These are phyloP conservation scores for Oophaga sylvatica DNA, from an alignment of 2,797 vertebrate species.

Conservation along the genomic window DNA sequence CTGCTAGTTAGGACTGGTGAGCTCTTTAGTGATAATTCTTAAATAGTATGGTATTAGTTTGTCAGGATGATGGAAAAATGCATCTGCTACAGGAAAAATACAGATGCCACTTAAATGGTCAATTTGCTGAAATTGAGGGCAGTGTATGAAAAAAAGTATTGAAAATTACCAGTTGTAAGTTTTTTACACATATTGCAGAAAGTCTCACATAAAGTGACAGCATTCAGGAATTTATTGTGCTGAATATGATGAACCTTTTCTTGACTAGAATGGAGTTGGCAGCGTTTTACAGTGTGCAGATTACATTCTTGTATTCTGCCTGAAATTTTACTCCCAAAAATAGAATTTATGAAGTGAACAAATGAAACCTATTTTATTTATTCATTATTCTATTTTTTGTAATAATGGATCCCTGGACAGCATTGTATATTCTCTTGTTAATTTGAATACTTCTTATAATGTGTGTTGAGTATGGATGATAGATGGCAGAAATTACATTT, in stretches of 20 bases:
- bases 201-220: background rate
- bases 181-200: constrained; percentile 12
- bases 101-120: background rate
- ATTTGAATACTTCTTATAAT: too few relatives aligned
- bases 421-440: too few relatives aligned
- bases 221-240: background rate
- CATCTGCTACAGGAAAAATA: background rate
- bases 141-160: background rate
- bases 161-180: background rate
- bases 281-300: background rate
- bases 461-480: too few relatives aligned
- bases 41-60: background rate
- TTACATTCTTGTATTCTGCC: background rate
- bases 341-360: background rate
- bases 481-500: too few relatives aligned
- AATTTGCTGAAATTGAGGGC: constrained; percentile 27
- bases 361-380: background rate
- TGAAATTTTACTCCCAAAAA: background rate
- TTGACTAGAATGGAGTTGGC: background rate
- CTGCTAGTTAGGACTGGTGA: background rate
- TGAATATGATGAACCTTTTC: background rate
- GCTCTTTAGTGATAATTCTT: background rate
- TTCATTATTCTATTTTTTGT: background rate
- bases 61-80: background rate
- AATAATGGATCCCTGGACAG: background rate